phyloP scores from a whole-genome alignment of 2,113 vertebrate genomes.

The Rhinolophus ferrumequinum region DNA sequence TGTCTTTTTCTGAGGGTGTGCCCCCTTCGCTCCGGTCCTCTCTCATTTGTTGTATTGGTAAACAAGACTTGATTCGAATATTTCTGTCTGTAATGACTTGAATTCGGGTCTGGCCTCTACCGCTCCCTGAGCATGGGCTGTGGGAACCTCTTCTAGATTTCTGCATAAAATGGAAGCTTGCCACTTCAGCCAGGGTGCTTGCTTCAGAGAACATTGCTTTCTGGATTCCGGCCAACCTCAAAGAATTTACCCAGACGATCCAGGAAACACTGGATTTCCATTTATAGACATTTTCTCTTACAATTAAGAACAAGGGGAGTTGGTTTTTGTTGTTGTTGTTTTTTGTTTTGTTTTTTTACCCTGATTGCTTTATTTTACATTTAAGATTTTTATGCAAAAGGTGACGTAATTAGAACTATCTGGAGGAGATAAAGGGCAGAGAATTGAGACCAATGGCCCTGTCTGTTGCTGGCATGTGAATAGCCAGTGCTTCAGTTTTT shows the following conservation, averaged over 20 bases:
- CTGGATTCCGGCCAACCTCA: constrained; percentile 58
- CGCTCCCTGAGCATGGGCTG: background rate
- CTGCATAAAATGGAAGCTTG: constrained; percentile 6
- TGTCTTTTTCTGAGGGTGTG: background rate
- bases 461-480: constrained; percentile 29
- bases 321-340: background rate
- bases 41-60: background rate
- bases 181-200: background rate
- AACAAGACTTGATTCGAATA: background rate
- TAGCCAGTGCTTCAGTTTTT: constrained; percentile 66
- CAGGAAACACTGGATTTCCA: constrained; percentile 68
- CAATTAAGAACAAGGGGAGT: constrained; percentile 52
- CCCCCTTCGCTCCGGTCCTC: background rate
- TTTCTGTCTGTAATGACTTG: background rate
- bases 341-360: background rate
- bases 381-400: constrained; percentile 15
- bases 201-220: constrained; percentile 42
- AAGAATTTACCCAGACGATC: constrained; percentile 42
- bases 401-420: background rate
- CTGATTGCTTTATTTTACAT: constrained; percentile 21
- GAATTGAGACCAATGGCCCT: background rate
- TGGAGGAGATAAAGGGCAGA: background rate
- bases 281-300: constrained; percentile 76
- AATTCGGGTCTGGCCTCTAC: background rate
- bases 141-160: background rate